Evolutionary conservation across 1,140 invertebrate species (phyloP), one percentile per base, ranked within the genome.

Genomic region (Scaptomyza pallida): DNA sequence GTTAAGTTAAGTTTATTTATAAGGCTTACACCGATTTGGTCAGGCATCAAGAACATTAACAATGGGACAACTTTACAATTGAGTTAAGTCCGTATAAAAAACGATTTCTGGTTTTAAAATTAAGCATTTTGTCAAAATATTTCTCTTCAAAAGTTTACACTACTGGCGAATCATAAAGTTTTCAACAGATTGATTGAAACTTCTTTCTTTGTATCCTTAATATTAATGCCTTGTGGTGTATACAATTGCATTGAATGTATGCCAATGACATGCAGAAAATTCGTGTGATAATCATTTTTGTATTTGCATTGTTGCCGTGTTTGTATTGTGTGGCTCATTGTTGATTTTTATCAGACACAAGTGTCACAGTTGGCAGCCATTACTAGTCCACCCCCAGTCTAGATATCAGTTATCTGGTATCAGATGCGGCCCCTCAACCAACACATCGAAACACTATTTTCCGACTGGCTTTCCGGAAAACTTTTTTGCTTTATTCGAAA

Each of bases 1-100:
- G 51, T 67, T 72, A 72, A 75, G 30, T 57, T 64, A 57, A 63
- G 59, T 73, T 73, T 63, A 63, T 73, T 72, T 76, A 76, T 76
- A 59, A 52, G 52, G 70, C 52, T 54, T 51, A 64, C 21, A 47
- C 44, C 19, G 40, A 21, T 47, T 60, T 37, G 30, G 19, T 9
- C 26, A 30, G 6, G 41, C 30, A 15, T 21, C 44, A 16, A 35
- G 10, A 9, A 52, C 23, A 44, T 15, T 54, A 26, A 26, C 15
- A 30, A 30, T 26, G 23, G n/a, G n/a, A n/a, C n/a, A n/a, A n/a
- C n/a, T n/a, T n/a, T n/a, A n/a, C n/a, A n/a, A n/a, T n/a, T n/a
- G n/a, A n/a, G n/a, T n/a, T n/a, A n/a, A n/a, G n/a, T n/a, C n/a
- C n/a, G n/a, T n/a, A n/a, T n/a, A n/a, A n/a, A n/a, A n/a, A n/a